Conservation (phyloP, 2,113 vertebrate genomes). For the Urocynchramus pylzowi region DNA sequence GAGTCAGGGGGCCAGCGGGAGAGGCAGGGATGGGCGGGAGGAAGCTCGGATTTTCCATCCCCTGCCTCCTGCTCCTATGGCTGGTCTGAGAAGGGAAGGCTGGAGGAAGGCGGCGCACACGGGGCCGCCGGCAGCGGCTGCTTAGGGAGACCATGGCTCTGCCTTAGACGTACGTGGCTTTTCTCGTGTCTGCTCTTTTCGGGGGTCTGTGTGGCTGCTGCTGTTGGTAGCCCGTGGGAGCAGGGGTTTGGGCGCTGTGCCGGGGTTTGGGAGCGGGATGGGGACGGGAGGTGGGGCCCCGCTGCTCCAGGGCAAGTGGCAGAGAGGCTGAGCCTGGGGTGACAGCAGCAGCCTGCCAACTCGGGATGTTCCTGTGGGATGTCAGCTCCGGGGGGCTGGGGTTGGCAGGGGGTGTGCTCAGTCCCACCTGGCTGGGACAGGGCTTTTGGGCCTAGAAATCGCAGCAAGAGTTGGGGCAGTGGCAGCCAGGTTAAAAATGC, state of each 20-base stretch:
- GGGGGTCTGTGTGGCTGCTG: neutral
- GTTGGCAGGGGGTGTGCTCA: neutral
- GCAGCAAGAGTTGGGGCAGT: neutral
- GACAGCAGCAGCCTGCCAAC: neutral
- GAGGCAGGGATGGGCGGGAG: neutral
- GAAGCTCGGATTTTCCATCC: neutral
- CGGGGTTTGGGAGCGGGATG: accelerated
- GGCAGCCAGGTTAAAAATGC: neutral
- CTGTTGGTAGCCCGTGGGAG: neutral
- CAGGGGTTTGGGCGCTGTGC: accelerated
- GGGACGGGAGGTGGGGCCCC: neutral
- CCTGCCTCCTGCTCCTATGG: accelerated
- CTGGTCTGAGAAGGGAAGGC: neutral
- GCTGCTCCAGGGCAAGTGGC: neutral
- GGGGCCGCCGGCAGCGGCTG: neutral
- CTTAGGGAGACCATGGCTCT: neutral
- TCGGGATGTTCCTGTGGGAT: accelerated
- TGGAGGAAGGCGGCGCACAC: accelerated
- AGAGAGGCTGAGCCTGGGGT: neutral
- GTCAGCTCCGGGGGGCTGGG: neutral
- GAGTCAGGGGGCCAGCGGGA: neutral
- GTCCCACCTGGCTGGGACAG: neutral
- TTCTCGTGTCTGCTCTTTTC: neutral
- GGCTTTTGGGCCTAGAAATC: neutral
- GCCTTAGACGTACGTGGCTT: neutral